Base-by-base conservation (phyloP, 30 jellyfish, hydroid and myxozoan species). In the Hydractinia echinata region DNA sequence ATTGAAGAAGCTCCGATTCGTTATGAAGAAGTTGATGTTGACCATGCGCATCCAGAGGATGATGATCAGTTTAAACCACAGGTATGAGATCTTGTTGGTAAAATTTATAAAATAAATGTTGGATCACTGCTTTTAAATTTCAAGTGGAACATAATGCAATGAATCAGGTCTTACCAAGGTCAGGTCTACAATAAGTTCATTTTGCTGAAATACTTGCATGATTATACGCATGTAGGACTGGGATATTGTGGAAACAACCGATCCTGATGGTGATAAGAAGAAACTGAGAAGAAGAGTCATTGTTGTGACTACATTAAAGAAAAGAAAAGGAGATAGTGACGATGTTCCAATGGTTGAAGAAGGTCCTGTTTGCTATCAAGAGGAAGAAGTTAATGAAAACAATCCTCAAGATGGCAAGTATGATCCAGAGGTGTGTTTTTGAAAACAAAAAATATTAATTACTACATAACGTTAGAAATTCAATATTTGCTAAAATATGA, bases 21-120 rank as follows among this genome's bases (percentile, higher is more conserved):
- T 13, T 87, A 56, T 51, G 96, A 88, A 79, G 96, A 88, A 68
- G 62, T 83, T 20, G 94, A 83, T 49, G 50, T 88, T 39, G 94
- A 82, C 44, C 83, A 88, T 60, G n/a, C 4, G 5, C 49, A 60
- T 19, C 89, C 86, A 14, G 67, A 81, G n/a, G 79, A 73, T 72
- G 84, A 20, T 11, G 54, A 66, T 13, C 9, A 30, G 44, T 30
- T 30, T 30, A 30, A 30, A 30, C 44, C 44, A 30, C 44, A 30
- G 44, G 44, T 30, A 30, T 30, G 2, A 30, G 44, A 30, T 30
- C 2, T 30, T 30, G 44, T 30, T 30, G 44, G 1, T 1, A 30
- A n/a, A n/a, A n/a, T n/a, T n/a, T n/a, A n/a, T n/a, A n/a, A n/a
- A n/a, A n/a, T n/a, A n/a, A n/a, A n/a, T n/a, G n/a, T n/a, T n/a